Evolutionary conservation across 2,113 vertebrate genomes (phyloP).

Genomic region (Tonatia bakeri): DNA sequence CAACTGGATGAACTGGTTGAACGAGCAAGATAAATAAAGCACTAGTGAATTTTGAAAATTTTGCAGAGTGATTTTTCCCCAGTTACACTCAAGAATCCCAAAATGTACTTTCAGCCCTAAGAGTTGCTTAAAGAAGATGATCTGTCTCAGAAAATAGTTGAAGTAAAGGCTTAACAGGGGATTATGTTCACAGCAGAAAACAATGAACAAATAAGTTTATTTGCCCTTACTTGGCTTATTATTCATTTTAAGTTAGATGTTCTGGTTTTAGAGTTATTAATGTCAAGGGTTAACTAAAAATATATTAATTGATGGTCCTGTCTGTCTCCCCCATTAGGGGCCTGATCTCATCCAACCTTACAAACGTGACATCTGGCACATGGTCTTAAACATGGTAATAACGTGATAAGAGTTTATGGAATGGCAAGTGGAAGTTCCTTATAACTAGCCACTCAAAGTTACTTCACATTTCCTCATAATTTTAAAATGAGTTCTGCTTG

Average conservation of each 20-base stretch:
- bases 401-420: neutral
- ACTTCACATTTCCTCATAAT: neutral
- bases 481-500: neutral
- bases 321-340: neutral
- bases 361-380: neutral
- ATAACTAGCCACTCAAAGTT: neutral
- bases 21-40: neutral
- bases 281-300: neutral
- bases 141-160: neutral
- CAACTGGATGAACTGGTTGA: neutral
- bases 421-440: neutral
- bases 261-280: slow-evolving; percentile 20
- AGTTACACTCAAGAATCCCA: neutral
- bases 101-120: neutral
- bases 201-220: neutral
- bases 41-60: neutral
- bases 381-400: neutral
- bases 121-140: neutral
- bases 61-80: neutral
- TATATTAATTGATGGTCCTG: neutral
- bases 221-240: neutral
- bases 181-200: neutral
- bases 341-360: neutral
- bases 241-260: neutral
- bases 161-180: neutral